Base-by-base conservation (phyloP, 2,888 invertebrate species). In the Dysmachus trigonus region DNA sequence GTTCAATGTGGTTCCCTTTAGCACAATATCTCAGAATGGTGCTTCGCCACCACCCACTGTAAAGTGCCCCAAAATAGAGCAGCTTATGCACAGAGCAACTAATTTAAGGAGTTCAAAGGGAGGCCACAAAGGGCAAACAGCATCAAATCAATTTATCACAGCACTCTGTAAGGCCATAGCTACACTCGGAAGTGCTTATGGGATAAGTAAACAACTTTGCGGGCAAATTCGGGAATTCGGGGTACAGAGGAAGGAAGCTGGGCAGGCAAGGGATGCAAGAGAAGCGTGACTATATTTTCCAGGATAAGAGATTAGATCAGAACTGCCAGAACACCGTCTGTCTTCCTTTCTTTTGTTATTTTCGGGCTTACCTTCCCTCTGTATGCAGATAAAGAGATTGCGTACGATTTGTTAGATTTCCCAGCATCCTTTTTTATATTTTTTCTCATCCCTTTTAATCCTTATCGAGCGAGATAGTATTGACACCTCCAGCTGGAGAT, bases 101-200 rank as follows among this genome's bases (percentile, higher is more conserved):
- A 82, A 82, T 82, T 62, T 82, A 82, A 82, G 62, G 35, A 13
- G 31, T 27, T 33, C 53, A 35, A 33, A 62, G 41, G 62, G 35
- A 35, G 81, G 5, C 51, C 33, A 62, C 81, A 62, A 82, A 82
- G 81, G 81, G 81, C 81, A 82, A 82, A 82, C 62, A 53, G 35
- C 31, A 82, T 82, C 81, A 82, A 82, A 82, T 82, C 81, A 82
- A 82, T 82, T 82, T 82, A 82, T 82, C 81, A 82, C 81, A 82
- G 35, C 81, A 82, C 81, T 62, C 62, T 35, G 41, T 15, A 82
- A 82, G 35, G 33, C 81, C 81, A n/a, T 31, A 6, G n/a, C 35
- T 33, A 82, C 62, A 33, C 62, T 62, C 62, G 1, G 62, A 10
- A 62, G 10, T 77, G 73, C 77, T 62, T 18, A 22, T n/a, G n/a